Base-by-base conservation (phyloP, 2,888 invertebrate genomes). In the Sisyra nigra region DNA sequence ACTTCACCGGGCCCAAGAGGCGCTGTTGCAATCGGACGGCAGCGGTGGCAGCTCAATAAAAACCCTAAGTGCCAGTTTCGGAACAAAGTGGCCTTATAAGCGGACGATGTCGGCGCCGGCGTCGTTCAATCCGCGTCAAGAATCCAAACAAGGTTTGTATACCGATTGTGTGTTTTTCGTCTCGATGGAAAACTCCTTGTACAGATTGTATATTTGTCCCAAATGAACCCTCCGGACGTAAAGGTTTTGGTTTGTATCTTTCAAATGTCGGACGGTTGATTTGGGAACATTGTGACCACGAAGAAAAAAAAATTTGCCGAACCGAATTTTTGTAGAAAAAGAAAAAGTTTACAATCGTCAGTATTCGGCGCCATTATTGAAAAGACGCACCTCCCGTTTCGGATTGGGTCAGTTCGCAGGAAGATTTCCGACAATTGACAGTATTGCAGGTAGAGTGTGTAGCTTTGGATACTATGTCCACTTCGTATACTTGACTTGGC, bases 21-120 rank as follows among this genome's bases (percentile, higher is more conserved):
- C 93, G 0, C 66, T 92, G 11, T 80, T 78, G 42, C 79, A 80
- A 53, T 76, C 80, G 0, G 79, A 80, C 48, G 75, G 76, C 13
- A 74, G 72, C 46, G 71, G 69, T 3, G 52, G 66, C 19, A 69
- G 66, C 48, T 68, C 69, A 2, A 68, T 79, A 50, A 80, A 85
- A 62, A 85, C 91, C 0, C 65, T 92, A 42, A 86, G 84, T 57
- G 85, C 86, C 18, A 87, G 89, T 53, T 80, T 92, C 55, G 88
- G 86, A 44, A 80, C 83, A 38, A 94, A 93, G 67, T 91, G 91
- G 80, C 92, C 93, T 1, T 94, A 93, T 65, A 89, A 93, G 62
- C 67, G 93, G 47, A 91, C 92, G 39, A 86, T 91, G 72, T 92
- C 92, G 5, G 92, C 92, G 10, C 93, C 93, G 8, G 85, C 87